Conservation (phyloP, 2,888 invertebrate species). For the Corbicula japonica region DNA sequence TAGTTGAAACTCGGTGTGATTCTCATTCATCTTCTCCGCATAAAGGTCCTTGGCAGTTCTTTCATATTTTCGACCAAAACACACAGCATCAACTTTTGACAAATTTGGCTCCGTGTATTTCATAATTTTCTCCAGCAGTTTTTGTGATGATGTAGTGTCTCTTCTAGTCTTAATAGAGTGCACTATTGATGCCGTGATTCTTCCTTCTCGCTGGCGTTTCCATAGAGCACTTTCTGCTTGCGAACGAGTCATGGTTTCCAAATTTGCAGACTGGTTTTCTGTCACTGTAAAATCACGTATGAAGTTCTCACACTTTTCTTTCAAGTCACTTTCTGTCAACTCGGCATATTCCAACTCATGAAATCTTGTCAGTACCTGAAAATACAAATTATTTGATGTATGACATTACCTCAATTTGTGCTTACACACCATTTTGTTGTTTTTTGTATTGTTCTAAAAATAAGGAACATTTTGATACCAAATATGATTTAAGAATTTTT, state of each 20-base stretch:
- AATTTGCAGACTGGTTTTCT: background rate
- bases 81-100: background rate
- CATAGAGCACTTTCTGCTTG: slow-evolving; percentile 7
- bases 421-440: too few species aligned
- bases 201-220: slow-evolving; percentile 16
- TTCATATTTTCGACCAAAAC: background rate
- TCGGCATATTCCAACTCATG: too few species aligned
- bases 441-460: too few species aligned
- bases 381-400: too few species aligned
- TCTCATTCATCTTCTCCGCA: background rate
- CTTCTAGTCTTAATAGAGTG: slow-evolving; percentile 6
- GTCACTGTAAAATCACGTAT: background rate
- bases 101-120: background rate
- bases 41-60: background rate
- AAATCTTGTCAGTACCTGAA: too few species aligned
- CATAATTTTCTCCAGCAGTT: background rate
- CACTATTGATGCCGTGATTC: slow-evolving; percentile 5
- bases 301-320: slow-evolving; percentile 4
- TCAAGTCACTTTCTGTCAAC: slow-evolving; percentile 6
- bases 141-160: background rate
- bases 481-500: too few species aligned
- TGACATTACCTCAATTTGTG: too few species aligned
- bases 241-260: slow-evolving; percentile 4
- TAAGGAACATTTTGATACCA: too few species aligned
- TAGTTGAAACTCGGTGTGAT: background rate